phyloP scores from a whole-genome alignment of 2,113 vertebrate species.

The Grammomys dolichurus region DNA sequence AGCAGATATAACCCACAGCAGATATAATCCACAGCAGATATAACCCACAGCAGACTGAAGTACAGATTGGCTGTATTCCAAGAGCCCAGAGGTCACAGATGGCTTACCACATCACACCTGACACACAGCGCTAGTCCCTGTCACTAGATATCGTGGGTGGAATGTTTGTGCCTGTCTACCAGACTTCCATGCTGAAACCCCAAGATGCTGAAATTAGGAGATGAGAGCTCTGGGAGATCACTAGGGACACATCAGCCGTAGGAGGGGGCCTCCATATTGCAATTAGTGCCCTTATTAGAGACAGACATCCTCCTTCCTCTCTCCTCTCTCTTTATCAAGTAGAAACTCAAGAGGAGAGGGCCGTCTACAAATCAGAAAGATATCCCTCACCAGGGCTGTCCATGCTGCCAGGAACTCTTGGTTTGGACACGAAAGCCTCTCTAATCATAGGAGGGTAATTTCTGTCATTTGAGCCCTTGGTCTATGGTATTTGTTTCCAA shows the following conservation, averaged over 20 bases:
- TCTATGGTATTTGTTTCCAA: too few species aligned
- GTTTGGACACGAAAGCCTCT: background rate
- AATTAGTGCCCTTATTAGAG: background rate
- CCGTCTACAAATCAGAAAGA: background rate
- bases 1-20: too few species aligned
- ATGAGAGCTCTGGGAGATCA: background rate
- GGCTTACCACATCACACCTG: accelerated
- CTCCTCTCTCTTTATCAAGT: background rate
- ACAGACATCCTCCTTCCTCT: background rate
- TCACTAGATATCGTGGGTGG: too few species aligned
- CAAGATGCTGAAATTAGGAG: background rate
- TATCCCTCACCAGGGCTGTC: background rate
- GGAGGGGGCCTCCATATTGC: accelerated
- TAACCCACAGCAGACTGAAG: background rate
- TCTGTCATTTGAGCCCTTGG: accelerated
- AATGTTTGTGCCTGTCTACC: too few species aligned
- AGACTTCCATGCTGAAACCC: background rate
- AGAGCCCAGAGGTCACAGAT: background rate
- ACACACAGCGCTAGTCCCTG: background rate
- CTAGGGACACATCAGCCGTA: accelerated
- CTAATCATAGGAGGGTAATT: background rate
- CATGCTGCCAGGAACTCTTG: accelerated
- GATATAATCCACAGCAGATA: too few species aligned
- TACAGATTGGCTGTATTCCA: background rate
- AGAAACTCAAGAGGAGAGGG: background rate